Evolutionary conservation across 2,113 vertebrate genomes (phyloP), one percentile per base, ranked within the genome.

Genomic region (Eupsittula cactorum): DNA sequence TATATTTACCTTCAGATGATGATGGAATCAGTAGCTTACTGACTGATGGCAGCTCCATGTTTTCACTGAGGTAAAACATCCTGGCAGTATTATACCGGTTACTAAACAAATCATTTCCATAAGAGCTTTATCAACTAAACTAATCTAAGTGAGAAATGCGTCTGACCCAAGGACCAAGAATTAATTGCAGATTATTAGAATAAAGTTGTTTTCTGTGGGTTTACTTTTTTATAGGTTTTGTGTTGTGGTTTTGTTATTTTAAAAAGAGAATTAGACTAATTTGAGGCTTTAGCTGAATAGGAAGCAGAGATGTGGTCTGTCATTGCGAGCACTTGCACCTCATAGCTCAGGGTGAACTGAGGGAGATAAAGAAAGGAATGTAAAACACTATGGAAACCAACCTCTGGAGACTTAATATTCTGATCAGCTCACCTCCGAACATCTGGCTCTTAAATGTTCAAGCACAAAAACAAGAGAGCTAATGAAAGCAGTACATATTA

Each of bases 321-420:
- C 98, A 97, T 94, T 98, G 98, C 71, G 24, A 98, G 97, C 96
- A 96, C 97, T 98, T 98, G 97, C 98, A 98, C 98, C 98, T 98
- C 97, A 68, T 97, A 98, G 97, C 98, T 97, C 97, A 98, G 98
- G 98, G 97, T 98, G 98, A 98, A 98, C 92, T 33, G 97, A 98
- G 97, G 95, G 97, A 98, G 98, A 98, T 98, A 98, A 98, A 98
- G 98, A 98, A 98, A 98, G 98, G 98, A 98, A 98, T 98, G 98
- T 98, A 98, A 98, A 98, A 98, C 98, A 98, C 98, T 98, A 98
- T 98, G 98, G 98, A 98, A 99, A 98, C 98, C 98, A 99, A 99
- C 98, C 98, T 98, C 98, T 98, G 98, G 98, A 98, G 98, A 99
- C 98, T 98, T 98, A 98, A 98, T 98, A 98, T 98, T 98, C 98